These are phyloP conservation scores for Procambarus virginalis DNA, from an alignment of 1,140 invertebrate genomes.

Conservation along the genomic window DNA sequence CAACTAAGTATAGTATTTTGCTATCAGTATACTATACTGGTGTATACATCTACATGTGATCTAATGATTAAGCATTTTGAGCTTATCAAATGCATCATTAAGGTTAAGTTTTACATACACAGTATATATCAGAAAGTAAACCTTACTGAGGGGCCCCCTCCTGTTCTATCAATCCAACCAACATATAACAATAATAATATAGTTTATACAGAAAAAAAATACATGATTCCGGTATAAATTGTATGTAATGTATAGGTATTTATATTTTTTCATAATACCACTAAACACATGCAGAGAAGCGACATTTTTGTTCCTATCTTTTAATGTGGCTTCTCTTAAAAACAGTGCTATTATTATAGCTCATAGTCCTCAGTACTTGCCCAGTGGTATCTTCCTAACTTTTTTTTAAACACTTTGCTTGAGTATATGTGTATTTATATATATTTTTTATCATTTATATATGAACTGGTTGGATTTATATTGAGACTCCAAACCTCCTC, in stretches of 20 bases:
- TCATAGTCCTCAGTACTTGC: too few relatives aligned
- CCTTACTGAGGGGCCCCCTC: not conserved
- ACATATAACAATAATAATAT: not conserved
- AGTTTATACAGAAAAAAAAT: too few relatives aligned
- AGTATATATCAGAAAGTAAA: not conserved
- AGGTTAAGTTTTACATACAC: not conserved
- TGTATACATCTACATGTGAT: conserved; percentile 9
- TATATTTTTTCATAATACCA: too few relatives aligned
- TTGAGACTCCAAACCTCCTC: not conserved
- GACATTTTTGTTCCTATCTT: too few relatives aligned
- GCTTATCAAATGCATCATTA: not conserved
- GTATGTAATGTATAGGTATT: too few relatives aligned
- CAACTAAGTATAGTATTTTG: not conserved
- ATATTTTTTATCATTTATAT: not conserved
- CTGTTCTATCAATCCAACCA: conserved; percentile 1
- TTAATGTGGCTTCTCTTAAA: not conserved
- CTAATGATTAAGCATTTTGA: not conserved
- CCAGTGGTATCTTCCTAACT: not conserved
- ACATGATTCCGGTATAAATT: too few relatives aligned
- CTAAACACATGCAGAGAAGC: too few relatives aligned
- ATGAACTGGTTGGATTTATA: not conserved
- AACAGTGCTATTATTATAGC: not conserved
- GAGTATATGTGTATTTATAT: not conserved
- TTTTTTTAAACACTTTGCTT: not conserved
- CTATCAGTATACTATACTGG: not conserved